phyloP scores from a whole-genome alignment of 2,888 invertebrate genomes.

The Sminthurinus aureus region DNA sequence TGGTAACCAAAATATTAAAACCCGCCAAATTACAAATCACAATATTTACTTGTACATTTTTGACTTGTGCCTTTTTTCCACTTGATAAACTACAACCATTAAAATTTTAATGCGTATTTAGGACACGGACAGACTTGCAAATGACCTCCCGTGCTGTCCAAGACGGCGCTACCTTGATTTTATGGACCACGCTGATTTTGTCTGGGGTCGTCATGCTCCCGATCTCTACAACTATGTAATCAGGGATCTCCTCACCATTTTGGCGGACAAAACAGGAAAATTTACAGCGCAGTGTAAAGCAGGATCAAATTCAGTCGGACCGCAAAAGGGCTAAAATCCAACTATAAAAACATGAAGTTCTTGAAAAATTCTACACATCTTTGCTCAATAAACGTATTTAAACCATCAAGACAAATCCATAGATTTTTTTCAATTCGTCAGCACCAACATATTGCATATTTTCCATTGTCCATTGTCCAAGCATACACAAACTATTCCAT shows the following conservation, averaged over 20 bases:
- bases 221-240: neutral
- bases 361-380: too few species aligned
- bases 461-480: too few species aligned
- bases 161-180: neutral
- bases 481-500: too few species aligned
- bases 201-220: neutral
- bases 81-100: neutral
- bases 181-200: slow-evolving; percentile 2
- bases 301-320: neutral
- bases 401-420: too few species aligned
- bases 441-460: too few species aligned
- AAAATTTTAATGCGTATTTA: neutral
- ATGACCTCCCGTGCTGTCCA: neutral
- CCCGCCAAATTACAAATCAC: too few species aligned
- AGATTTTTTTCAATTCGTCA: too few species aligned
- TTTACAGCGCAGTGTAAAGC: neutral
- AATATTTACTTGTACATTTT: too few species aligned
- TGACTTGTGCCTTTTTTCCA: too few species aligned
- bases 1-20: neutral
- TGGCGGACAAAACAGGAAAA: neutral
- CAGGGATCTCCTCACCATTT: neutral
- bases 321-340: too few species aligned
- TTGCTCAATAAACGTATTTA: too few species aligned
- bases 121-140: neutral
- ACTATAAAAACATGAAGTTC: too few species aligned